Base-by-base conservation (phyloP, 2,797 vertebrate genomes). In the Darevskia nairensis region DNA sequence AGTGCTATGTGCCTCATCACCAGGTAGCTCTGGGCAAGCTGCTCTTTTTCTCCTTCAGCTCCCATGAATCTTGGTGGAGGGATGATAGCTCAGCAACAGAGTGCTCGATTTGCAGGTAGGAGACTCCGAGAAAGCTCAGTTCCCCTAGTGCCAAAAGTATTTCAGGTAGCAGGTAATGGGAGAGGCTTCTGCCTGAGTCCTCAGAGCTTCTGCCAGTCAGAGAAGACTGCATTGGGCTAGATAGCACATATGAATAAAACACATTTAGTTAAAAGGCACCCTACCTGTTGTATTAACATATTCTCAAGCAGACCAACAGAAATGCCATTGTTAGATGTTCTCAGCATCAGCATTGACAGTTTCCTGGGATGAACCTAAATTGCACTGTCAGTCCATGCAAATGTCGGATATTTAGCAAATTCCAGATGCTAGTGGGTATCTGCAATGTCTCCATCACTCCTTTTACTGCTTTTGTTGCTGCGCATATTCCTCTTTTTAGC, bases 281-380 rank as follows among this genome's bases (percentile, higher is more conserved):
- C 25, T 81, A 32, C 32, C 84, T 76, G 46, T 68, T 66, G 59
- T 29, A 76, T 82, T 86, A 75, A 29, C 71, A 69, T 81, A 85
- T 86, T 86, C 84, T 66, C 41, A 85, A 66, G n/a, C 79, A 29
- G 55, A n/a, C 69, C 75, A 55, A 85, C 41, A 81, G 84, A 80
- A 86, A 85, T n/a, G 29, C 71, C 5, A 3, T 55, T 61, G 61
- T 75, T n/a, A 89, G 59, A 77, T 8, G 32, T 69, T 35, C 44
- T 81, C 78, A 10, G n/a, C 35, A 81, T 55, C 55, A 46, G 80
- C 41, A 55, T 13, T 86, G 88, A 85, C 84, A 86, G 84, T 76
- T 85, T 55, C 71, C 71, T 85, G 72, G 71, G 71, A 89, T 59
- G 78, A 85, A 41, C 88, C 71, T 41, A 89, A 89, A 89, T 86